Percentiles rank a stretch among this genome's conserved stretches.
phyloP scores from a whole-genome alignment of 23 tunicate species.

The Styela clava region DNA sequence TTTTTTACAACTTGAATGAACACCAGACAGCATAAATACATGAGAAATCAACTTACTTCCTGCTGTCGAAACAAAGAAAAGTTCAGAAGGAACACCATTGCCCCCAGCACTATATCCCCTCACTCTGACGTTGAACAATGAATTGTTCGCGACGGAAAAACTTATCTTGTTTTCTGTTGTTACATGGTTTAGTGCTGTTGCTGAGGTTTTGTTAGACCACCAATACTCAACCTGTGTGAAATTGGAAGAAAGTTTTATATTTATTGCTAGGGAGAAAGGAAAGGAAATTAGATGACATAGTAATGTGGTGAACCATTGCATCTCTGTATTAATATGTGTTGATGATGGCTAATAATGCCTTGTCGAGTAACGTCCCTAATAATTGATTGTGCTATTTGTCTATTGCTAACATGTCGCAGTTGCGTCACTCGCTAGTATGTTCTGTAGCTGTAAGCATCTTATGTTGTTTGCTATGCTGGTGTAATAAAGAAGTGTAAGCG shows the following conservation, averaged over 20 bases:
- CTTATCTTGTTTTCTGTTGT: conserved; percentile 16
- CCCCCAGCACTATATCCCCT: conserved; percentile 63
- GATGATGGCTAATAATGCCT: too few species aligned
- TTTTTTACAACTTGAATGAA: too few species aligned
- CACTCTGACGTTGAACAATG: conserved; percentile 43
- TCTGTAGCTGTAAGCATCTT: too few species aligned
- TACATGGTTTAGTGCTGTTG: conserved; percentile 1
- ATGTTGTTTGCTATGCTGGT: too few species aligned
- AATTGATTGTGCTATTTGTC: too few species aligned
- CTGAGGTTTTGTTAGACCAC: conserved; percentile 14
- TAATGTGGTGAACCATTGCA: too few species aligned
- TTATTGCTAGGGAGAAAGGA: background rate
- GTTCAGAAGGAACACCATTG: conserved; percentile 36
- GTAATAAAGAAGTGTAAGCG: too few species aligned
- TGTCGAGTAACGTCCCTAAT: too few species aligned
- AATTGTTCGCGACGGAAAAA: conserved; percentile 30
- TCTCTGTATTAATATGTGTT: too few species aligned
- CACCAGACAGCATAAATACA: too few species aligned
- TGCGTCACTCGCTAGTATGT: too few species aligned
- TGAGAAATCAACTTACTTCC: conserved; percentile 43
- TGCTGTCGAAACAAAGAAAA: conserved; percentile 26
- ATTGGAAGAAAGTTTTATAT: background rate
- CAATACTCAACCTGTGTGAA: conserved; percentile 57
- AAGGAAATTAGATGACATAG: background rate
- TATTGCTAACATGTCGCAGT: too few species aligned